phyloP scores from a whole-genome alignment of 1,140 invertebrate genomes.

The Drepana arcuata region DNA sequence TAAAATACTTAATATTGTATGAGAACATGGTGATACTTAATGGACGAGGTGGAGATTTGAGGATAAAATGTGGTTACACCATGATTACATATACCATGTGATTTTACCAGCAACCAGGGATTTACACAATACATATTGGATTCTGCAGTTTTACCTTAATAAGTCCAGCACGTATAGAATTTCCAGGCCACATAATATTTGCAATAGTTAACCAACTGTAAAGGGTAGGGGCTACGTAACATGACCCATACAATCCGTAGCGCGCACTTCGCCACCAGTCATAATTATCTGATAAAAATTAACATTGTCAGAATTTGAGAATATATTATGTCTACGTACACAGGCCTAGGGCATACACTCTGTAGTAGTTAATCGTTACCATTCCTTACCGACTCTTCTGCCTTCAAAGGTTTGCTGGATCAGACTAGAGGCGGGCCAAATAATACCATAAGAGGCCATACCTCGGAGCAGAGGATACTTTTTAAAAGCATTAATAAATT shows the following conservation, averaged over 20 bases:
- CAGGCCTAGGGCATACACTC: too few relatives aligned
- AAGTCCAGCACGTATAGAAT: conserved; percentile 36
- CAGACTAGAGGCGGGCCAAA: conserved; percentile 60
- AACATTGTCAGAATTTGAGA: too few relatives aligned
- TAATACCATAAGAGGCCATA: conserved; percentile 56
- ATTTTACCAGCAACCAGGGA: too few relatives aligned
- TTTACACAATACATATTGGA: too few relatives aligned
- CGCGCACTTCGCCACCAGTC: conserved; percentile 56
- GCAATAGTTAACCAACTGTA: conserved; percentile 59
- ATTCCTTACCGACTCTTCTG: conserved; percentile 48
- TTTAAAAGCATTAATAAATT: conserved; percentile 32
- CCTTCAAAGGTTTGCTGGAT: conserved; percentile 62
- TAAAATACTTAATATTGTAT: too few relatives aligned
- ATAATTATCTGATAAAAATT: conserved; percentile 35
- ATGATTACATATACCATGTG: too few relatives aligned
- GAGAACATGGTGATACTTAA: too few relatives aligned
- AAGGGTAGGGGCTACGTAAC: conserved; percentile 61
- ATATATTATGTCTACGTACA: too few relatives aligned
- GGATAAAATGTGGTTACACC: too few relatives aligned
- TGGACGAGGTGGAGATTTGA: too few relatives aligned
- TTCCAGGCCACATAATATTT: conserved; percentile 56
- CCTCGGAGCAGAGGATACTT: conserved; percentile 55
- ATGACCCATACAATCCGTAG: conserved; percentile 59
- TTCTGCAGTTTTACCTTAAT: conserved; percentile 55
- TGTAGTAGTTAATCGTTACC: too few relatives aligned